phyloP scores from a whole-genome alignment of 2,797 vertebrate species.

The Rhabdophis nuchalis region DNA sequence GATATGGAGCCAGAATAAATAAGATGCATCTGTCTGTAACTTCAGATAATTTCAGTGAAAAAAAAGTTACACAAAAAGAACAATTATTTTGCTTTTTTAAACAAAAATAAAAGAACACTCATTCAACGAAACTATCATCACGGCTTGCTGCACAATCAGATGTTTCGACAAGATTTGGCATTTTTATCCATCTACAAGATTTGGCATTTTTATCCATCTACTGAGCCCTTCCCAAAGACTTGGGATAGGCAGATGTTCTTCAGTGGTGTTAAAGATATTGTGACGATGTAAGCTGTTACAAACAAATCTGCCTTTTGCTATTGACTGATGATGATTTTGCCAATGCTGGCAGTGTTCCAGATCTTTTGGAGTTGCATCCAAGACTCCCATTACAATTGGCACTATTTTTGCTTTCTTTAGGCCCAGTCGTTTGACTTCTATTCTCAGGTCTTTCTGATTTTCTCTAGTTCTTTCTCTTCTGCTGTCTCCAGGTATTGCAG shows the following conservation, averaged over 20 bases:
- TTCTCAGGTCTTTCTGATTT: background rate
- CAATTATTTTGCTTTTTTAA: background rate
- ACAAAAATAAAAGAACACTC: background rate
- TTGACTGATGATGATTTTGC: background rate
- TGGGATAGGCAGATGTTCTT: background rate
- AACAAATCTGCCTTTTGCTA: background rate
- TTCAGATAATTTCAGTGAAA: background rate
- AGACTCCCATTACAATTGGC: background rate
- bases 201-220: background rate
- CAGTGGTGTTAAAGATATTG: background rate
- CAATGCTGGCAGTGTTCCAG: background rate
- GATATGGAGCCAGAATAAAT: background rate
- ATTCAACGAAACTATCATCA: background rate
- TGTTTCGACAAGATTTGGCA: background rate
- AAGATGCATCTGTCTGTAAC: background rate
- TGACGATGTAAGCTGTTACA: background rate
- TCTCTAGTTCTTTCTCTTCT: background rate
- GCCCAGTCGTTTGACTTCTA: background rate
- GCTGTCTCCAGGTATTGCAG: background rate
- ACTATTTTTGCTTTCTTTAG: background rate
- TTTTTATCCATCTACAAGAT: background rate
- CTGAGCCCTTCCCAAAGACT: background rate
- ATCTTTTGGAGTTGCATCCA: background rate
- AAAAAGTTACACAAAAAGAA: background rate
- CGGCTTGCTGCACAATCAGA: background rate